phyloP scores from a whole-genome alignment of 2,888 invertebrate genomes.

The Phoronis australis region DNA sequence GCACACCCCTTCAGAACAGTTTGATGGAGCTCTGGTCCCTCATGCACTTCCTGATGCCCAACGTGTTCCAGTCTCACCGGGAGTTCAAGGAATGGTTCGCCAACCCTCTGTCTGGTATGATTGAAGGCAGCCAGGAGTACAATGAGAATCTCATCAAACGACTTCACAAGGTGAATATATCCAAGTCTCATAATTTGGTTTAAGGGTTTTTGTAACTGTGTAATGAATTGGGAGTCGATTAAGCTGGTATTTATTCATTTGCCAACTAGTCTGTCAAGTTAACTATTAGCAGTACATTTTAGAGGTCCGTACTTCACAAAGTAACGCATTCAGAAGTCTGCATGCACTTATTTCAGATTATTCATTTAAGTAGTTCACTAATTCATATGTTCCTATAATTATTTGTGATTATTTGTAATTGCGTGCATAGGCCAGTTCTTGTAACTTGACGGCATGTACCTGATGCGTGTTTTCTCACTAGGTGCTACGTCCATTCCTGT shows the following conservation, averaged over 20 bases:
- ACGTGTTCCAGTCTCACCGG: slow-evolving; percentile 71
- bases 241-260: too few species aligned
- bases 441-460: background rate
- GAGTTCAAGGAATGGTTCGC: slow-evolving; percentile 97
- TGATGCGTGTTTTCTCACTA: slow-evolving; percentile 46
- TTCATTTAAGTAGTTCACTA: background rate
- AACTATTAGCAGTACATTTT: too few species aligned
- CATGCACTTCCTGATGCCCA: slow-evolving; percentile 97
- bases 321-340: background rate
- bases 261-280: too few species aligned
- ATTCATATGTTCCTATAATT: background rate
- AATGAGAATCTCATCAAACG: slow-evolving; percentile 83
- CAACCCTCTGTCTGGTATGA: slow-evolving; percentile 93
- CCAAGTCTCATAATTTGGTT: too few species aligned
- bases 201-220: too few species aligned
- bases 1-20: slow-evolving; percentile 96
- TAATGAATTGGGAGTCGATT: too few species aligned
- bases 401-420: background rate
- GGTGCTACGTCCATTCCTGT: slow-evolving; percentile 90
- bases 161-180: slow-evolving; percentile 77
- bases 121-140: slow-evolving; percentile 85
- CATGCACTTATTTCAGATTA: too few species aligned
- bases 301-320: too few species aligned
- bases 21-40: slow-evolving; percentile 97
- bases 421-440: background rate